Base-by-base conservation (phyloP, 2,797 vertebrate species). In the Bradypus variegatus region DNA sequence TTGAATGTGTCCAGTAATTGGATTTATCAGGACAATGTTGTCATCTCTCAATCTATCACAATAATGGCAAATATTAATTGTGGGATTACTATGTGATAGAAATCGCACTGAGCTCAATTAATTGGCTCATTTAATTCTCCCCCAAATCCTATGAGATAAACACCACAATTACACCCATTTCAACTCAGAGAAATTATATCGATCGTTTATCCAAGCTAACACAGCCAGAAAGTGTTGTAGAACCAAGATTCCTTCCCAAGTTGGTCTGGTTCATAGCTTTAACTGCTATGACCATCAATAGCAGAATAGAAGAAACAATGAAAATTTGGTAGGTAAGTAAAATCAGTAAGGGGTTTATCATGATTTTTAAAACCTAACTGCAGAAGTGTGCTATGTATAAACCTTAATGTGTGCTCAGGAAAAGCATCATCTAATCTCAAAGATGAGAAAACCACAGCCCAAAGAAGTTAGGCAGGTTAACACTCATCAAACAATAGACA, bases 361-460 rank as follows among this genome's bases (percentile, higher is more conserved):
- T 9, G 64, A 70, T 45, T 91, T 41, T 12, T 65, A 86, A 70
- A 58, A 72, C 13, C 13, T 25, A 58, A 58, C 64, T 92, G 29
- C 10, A 38, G 31, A 75, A 38, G 33, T 19, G 48, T 18, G 29
- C 21, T 48, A 65, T 5, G 2, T 31, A 38, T 73, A 94, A 88
- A 87, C 38, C 75, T 91, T 70, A 64, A 50, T 48, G 60, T 60
- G 58, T 33, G 36, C 45, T 62, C 67, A 50, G 69, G 29, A 88
- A 75, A 77, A 89, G 41, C 45, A 76, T 41, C 9, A 48, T 19
- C 48, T 4, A 33, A 72, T 73, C 41, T 90, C 65, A 84, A 77
- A 84, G 80, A 72, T 14, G 55, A 90, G 55, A 92, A 86, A 92
- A 78, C 19, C n/a, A 67, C 29, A n/a, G 12, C 80, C 94, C 50